Base-by-base conservation (phyloP, 1,140 invertebrate genomes). In the Drosophila lacteicornis region DNA sequence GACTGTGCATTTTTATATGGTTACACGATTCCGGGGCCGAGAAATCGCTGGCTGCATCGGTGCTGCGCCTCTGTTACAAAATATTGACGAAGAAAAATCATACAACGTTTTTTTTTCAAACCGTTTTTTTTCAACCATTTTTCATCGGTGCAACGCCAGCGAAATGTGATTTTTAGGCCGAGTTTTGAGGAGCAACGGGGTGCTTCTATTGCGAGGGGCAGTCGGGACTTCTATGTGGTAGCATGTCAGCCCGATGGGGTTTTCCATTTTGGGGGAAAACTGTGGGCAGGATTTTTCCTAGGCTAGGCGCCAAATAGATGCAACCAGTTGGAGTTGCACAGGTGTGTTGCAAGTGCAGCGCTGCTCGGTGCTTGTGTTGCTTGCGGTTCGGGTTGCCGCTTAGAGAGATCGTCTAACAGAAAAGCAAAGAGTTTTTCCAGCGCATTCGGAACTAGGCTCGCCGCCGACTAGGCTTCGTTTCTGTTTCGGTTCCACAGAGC, bases 71-170 rank as follows among this genome's bases (percentile, higher is more conserved):
- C 88, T 92, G 91, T 78, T 92, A 92, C 91, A 92, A 92, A 92
- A 92, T 92, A 92, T 92, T 92, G 91, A 85, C 82, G 91, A 92
- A 92, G 91, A 91, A 92, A 92, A 92, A 92, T 92, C 91, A 91
- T 92, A 80, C 88, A 82, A 87, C 81, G 82, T 92, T 92, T 92
- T 88, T 62, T 82, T 92, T 91, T 82, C 56, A 76, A 87, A 91
- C 76, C 53, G 8, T 4, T 76, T 85, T 92, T 70, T 92, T 84
- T 88, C 86, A 91, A 91, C 82, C 86, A 91, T 91, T 91, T 90
- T 90, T 90, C 85, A 90, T 90, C 59, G 81, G 70, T 87, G 75
- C 73, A 67, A 47, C 66, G 49, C 15, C 46, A 59, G 19, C 45
- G 27, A 70, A 57, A 73, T 56, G 19, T 38, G 53, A 50, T 25